phyloP scores from a whole-genome alignment of 2,888 invertebrate species.

The Caenorhabditis imperialis region DNA sequence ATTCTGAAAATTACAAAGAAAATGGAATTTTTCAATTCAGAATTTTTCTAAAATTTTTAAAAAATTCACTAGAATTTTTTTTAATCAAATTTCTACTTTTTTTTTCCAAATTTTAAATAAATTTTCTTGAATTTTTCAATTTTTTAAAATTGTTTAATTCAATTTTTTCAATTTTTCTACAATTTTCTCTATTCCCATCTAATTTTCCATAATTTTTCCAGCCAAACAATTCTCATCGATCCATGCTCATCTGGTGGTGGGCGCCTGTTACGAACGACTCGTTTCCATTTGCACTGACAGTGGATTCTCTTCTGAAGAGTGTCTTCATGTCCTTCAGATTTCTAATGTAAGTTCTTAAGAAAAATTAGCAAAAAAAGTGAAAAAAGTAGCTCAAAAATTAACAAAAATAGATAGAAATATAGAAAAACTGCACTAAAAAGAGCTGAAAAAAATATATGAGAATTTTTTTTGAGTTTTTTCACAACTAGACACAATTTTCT shows the following conservation, averaged over 20 bases:
- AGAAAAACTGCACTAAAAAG: too few species aligned
- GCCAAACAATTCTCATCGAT: slow-evolving; percentile 15
- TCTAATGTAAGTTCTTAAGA: slow-evolving; percentile 26
- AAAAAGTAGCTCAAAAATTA: too few species aligned
- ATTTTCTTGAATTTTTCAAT: too few species aligned
- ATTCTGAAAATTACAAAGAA: not conserved
- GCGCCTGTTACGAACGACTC: slow-evolving; percentile 44
- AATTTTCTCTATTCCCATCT: too few species aligned
- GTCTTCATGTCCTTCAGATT: slow-evolving; percentile 16
- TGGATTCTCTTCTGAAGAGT: slow-evolving; percentile 32
- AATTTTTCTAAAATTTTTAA: too few species aligned
- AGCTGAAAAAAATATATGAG: too few species aligned
- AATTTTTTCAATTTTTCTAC: slow-evolving; percentile 1
- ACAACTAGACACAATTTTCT: not conserved
- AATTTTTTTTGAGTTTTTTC: not conserved
- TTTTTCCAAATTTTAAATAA: slow-evolving; percentile 2
- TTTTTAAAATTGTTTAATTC: too few species aligned
- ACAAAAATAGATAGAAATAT: too few species aligned
- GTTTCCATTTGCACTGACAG: not conserved
- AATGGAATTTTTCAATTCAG: not conserved
- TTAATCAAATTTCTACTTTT: not conserved
- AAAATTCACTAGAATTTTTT: not conserved
- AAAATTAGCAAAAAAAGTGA: too few species aligned
- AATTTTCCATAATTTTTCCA: not conserved
- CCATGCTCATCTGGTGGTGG: slow-evolving; percentile 51